Conservation (phyloP, 1,140 invertebrate species). For the Lepeophtheirus salmonis region DNA sequence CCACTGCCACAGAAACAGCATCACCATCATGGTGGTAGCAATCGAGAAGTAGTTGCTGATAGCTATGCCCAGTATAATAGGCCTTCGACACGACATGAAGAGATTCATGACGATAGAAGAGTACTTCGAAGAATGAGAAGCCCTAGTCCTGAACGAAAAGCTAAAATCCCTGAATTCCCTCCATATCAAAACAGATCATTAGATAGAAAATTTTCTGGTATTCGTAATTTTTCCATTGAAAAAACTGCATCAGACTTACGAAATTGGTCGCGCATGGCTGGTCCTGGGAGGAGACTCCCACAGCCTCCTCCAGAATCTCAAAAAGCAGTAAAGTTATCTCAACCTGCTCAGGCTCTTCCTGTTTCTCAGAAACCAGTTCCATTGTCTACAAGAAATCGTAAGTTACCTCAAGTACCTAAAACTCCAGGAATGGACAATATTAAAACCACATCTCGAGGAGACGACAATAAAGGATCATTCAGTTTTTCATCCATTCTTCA, state of each 20-base stretch:
- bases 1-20: neutral
- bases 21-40: neutral
- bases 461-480: neutral
- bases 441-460: neutral
- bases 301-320: conserved; percentile 10
- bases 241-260: neutral
- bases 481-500: neutral
- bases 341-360: neutral
- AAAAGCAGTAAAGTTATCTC: neutral
- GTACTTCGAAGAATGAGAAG: neutral
- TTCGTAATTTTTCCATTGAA: neutral
- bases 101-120: neutral
- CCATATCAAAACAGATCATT: conserved; percentile 10
- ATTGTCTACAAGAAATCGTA: conserved; percentile 3
- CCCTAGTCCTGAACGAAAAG: neutral
- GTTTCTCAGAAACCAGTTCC: neutral
- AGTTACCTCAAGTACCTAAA: conserved; percentile 3
- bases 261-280: neutral
- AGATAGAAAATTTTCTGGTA: neutral
- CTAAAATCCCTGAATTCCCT: neutral
- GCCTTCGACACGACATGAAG: neutral
- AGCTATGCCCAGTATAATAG: too few species aligned
- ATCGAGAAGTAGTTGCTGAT: too few species aligned
- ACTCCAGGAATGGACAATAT: neutral
- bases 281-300: conserved; percentile 1